A percentile compares a stretch with the other conserved stretches of the same genome.
phyloP scores from a whole-genome alignment of 2,797 vertebrate species.

The Staurois parvus region DNA sequence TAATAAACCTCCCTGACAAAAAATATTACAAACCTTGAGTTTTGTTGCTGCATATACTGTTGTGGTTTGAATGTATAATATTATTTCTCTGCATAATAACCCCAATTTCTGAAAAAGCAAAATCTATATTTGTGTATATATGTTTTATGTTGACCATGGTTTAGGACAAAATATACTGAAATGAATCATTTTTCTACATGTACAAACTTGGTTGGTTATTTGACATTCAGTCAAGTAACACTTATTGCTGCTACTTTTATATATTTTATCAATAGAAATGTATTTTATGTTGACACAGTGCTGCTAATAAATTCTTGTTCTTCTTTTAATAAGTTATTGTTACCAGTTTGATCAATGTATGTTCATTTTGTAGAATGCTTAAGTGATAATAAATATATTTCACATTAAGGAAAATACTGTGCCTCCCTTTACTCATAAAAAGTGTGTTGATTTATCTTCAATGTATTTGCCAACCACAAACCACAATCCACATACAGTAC shows the following conservation, averaged over 20 bases:
- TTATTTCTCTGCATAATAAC: too few species aligned
- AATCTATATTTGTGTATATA: background rate
- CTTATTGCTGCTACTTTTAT: slow-evolving; percentile 48
- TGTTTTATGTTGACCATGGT: background rate
- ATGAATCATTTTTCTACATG: background rate
- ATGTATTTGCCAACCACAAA: too few species aligned
- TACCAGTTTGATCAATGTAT: slow-evolving; percentile 27
- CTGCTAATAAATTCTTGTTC: slow-evolving; percentile 32
- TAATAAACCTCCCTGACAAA: too few species aligned
- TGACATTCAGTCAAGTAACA: slow-evolving; percentile 20
- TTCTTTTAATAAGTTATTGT: slow-evolving; percentile 10
- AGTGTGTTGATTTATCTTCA: too few species aligned
- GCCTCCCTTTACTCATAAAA: too few species aligned
- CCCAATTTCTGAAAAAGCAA: too few species aligned
- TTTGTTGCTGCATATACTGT: too few species aligned
- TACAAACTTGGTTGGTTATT: background rate
- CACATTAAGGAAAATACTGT: background rate
- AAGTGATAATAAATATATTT: slow-evolving; percentile 60
- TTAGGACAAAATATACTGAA: background rate
- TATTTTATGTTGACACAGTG: slow-evolving; percentile 42
- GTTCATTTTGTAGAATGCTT: slow-evolving; percentile 16
- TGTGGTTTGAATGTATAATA: too few species aligned
- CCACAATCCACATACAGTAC: too few species aligned
- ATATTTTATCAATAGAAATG: slow-evolving; percentile 13
- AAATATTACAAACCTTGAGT: too few species aligned